Conservation (phyloP, 2,113 vertebrate genomes). For the Ammodytes dubius region DNA sequence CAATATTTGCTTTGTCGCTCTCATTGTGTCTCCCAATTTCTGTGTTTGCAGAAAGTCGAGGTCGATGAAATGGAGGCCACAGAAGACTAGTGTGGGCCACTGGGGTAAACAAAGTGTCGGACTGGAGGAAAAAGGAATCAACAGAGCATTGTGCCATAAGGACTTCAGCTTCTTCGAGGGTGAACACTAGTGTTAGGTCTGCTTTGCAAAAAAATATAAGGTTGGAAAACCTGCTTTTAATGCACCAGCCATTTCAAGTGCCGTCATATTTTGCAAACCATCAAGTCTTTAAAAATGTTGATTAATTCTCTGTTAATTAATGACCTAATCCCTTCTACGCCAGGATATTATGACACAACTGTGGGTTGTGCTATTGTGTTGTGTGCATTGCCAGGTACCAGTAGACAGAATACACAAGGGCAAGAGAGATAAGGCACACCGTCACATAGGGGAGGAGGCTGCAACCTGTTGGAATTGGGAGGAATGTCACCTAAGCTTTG, state of each 20-base stretch:
- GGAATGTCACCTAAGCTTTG: background rate
- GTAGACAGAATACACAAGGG: background rate
- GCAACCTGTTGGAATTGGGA: no score
- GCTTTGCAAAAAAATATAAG: background rate
- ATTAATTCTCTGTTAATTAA: background rate
- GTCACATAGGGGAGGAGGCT: background rate
- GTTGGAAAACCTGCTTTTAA: background rate
- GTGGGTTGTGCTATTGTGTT: background rate
- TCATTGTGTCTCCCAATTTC: background rate
- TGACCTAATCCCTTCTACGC: background rate
- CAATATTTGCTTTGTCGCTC: background rate
- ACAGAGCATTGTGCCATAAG: background rate
- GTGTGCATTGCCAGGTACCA: constrained; percentile 1
- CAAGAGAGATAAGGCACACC: background rate
- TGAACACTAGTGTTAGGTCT: background rate
- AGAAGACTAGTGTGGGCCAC: background rate
- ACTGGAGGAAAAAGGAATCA: background rate
- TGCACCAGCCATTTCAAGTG: background rate
- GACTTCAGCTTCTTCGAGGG: constrained; percentile 14
- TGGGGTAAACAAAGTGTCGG: constrained; percentile 12
- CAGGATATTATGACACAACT: background rate
- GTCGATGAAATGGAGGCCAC: background rate
- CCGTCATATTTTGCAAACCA: background rate
- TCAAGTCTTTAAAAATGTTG: background rate
- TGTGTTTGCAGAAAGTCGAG: background rate